Evolutionary conservation across 2,888 invertebrate genomes (phyloP).

Genomic region (Hyposoter dolosus): DNA sequence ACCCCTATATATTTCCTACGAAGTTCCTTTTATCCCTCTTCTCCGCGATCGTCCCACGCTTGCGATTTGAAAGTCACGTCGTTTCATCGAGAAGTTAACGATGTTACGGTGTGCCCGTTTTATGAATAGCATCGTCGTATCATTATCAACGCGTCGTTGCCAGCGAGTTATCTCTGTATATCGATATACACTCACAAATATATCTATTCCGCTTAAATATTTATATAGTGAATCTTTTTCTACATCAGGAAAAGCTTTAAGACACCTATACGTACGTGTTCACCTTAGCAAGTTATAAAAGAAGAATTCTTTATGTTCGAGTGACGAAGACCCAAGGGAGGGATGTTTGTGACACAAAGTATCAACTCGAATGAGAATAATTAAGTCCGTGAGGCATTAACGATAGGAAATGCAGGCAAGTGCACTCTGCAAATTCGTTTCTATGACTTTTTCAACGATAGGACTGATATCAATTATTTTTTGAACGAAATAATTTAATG

Average conservation of each 20-base stretch:
- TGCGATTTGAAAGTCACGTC: conserved; percentile 48
- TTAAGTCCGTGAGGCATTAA: conserved; percentile 5
- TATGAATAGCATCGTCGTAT: conserved; percentile 81
- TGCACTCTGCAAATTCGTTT: not conserved
- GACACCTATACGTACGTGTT: not conserved
- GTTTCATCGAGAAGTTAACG: conserved; percentile 83
- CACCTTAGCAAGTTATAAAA: conserved; percentile 19
- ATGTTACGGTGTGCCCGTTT: conserved; percentile 80
- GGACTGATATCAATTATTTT: not conserved
- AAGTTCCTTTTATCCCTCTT: conserved; percentile 50
- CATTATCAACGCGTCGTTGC: conserved; percentile 83
- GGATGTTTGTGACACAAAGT: conserved; percentile 9
- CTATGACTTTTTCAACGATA: not conserved
- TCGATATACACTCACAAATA: conserved; percentile 7
- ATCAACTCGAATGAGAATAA: not conserved
- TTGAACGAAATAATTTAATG: not conserved
- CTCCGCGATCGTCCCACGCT: conserved; percentile 62
- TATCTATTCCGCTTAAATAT: not conserved
- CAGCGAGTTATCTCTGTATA: conserved; percentile 74
- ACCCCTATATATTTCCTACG: conserved; percentile 21
- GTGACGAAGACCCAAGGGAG: not conserved
- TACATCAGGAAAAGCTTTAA: not conserved
- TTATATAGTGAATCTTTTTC: conserved; percentile 13
- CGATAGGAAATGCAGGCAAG: not conserved
- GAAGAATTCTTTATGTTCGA: not conserved